Evolutionary conservation across 1,140 invertebrate species (phyloP).

Genomic region (Aphelinus certus): DNA sequence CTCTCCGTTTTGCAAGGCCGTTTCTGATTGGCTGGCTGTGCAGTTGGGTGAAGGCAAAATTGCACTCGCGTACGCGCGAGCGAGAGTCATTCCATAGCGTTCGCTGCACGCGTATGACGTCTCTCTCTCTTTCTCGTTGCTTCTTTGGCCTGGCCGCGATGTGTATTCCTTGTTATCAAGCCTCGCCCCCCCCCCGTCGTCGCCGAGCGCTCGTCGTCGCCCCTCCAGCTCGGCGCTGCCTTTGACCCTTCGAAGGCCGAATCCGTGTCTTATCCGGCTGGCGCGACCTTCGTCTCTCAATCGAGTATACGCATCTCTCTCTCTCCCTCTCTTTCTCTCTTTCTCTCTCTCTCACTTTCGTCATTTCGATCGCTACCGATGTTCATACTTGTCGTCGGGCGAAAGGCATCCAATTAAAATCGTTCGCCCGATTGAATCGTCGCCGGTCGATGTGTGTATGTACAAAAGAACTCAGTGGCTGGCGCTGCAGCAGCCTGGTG

Average conservation of each 20-base stretch:
- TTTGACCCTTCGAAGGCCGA: conserved; percentile 42
- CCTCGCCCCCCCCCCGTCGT: conserved; percentile 23
- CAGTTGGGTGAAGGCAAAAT: conserved; percentile 55
- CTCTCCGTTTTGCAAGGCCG: conserved; percentile 46
- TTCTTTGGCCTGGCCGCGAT: background rate
- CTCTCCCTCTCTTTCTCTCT: background rate
- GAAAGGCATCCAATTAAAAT: background rate
- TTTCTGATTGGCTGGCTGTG: conserved; percentile 52
- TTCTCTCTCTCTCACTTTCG: background rate
- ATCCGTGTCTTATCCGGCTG: conserved; percentile 32
- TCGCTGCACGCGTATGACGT: background rate
- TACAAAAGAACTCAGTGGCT: too few relatives aligned
- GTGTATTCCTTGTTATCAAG: conserved; percentile 44
- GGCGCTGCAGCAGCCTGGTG: too few relatives aligned
- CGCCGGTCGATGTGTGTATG: background rate
- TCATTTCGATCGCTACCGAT: too few relatives aligned
- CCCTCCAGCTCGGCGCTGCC: background rate
- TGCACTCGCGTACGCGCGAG: conserved; percentile 10
- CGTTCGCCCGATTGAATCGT: background rate
- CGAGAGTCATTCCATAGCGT: conserved; percentile 20
- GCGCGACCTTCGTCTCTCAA: too few relatives aligned
- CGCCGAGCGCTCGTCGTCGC: background rate
- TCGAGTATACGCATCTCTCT: too few relatives aligned
- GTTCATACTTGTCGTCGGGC: too few relatives aligned
- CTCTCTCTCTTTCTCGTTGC: too few relatives aligned